These are phyloP conservation scores for Andrena bicolor DNA, from an alignment of 2,888 invertebrate species.

Conservation along the genomic window DNA sequence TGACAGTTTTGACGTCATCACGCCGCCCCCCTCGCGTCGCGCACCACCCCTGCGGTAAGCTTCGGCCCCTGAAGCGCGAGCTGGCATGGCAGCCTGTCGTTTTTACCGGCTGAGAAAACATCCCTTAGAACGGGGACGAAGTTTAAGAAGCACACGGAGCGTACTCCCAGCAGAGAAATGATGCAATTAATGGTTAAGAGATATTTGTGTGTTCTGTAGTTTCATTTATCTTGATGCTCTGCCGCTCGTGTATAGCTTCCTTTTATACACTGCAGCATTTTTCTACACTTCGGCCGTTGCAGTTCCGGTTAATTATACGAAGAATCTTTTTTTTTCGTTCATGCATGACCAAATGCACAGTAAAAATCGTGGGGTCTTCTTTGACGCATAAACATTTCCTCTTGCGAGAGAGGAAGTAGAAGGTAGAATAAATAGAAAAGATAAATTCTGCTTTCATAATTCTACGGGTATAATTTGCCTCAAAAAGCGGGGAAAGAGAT, in stretches of 20 bases:
- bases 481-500: not conserved
- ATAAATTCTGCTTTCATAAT: constrained; percentile 5
- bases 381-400: not conserved
- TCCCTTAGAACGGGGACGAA: constrained; percentile 28
- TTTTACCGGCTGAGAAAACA: constrained; percentile 45
- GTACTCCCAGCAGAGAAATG: no score
- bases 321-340: not conserved
- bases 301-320: constrained; percentile 6
- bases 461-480: not conserved
- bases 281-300: no score
- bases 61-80: constrained; percentile 20
- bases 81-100: constrained; percentile 49
- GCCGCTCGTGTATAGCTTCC: no score
- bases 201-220: no score
- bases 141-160: constrained; percentile 38
- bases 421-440: not conserved
- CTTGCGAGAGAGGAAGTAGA: not conserved
- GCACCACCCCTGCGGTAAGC: not conserved
- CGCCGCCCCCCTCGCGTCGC: constrained; percentile 3
- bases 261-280: no score
- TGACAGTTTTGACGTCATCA: constrained; percentile 61
- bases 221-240: no score
- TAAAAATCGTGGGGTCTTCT: not conserved
- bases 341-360: not conserved
- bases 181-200: no score